Percentiles rank a stretch among this genome's conserved stretches.
Conservation (phyloP, 2,797 vertebrate species). For the Hydrocynus forskahlii region DNA sequence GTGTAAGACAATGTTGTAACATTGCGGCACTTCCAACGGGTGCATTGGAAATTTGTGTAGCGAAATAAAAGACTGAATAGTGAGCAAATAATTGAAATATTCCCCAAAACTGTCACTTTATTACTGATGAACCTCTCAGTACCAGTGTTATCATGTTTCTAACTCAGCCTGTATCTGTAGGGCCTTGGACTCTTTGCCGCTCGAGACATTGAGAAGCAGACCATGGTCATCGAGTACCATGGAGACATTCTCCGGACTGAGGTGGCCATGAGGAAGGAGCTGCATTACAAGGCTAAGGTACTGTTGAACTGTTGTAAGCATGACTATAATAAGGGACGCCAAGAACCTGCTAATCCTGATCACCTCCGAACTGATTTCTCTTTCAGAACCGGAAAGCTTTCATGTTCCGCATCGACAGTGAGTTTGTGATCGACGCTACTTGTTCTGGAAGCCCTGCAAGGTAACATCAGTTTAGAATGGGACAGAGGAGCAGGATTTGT, state of each 20-base stretch:
- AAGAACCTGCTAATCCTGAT: background rate
- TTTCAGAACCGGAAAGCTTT: constrained; percentile 91
- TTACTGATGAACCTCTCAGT: background rate
- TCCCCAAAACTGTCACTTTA: too few species aligned
- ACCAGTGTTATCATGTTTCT: constrained; percentile 19
- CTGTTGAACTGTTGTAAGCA: background rate
- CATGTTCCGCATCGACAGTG: constrained; percentile 97
- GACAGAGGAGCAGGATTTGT: background rate
- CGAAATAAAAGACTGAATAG: too few species aligned
- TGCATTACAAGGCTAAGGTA: constrained; percentile 92
- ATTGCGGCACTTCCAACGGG: too few species aligned
- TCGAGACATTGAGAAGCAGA: constrained; percentile 97
- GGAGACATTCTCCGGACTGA: constrained; percentile 96
- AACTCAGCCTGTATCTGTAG: constrained; percentile 68
- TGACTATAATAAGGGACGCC: background rate
- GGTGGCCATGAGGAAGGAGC: constrained; percentile 93
- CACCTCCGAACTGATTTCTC: background rate
- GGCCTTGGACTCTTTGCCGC: constrained; percentile 96
- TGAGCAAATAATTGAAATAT: too few species aligned
- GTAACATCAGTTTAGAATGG: constrained; percentile 68
- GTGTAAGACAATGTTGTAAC: too few species aligned
- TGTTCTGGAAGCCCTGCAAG: constrained; percentile 93
- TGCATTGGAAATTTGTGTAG: too few species aligned
- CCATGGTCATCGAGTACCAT: constrained; percentile 98
- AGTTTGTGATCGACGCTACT: constrained; percentile 93